Evolutionary conservation across 2,797 vertebrate species (phyloP).

Genomic region (Parauchenoglanis ngamensis): DNA sequence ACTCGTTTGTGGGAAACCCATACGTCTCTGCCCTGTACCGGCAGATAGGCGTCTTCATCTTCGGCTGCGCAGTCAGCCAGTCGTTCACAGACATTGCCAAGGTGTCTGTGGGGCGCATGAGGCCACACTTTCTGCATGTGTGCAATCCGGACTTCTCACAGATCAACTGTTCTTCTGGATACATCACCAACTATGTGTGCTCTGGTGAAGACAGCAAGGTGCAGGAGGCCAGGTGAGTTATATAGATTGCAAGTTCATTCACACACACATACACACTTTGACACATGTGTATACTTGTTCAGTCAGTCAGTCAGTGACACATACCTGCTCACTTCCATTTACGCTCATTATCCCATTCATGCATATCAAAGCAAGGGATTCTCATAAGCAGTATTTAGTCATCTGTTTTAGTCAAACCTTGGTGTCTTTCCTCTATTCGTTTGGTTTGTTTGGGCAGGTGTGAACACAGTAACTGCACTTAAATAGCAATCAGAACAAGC

Average conservation of each 20-base stretch:
- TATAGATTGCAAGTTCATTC: neutral
- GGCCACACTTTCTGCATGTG: constrained; percentile 90
- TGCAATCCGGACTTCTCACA: constrained; percentile 81
- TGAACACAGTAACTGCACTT: neutral
- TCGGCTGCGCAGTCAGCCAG: constrained; percentile 94
- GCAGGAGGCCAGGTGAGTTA: constrained; percentile 90
- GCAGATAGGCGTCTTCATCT: constrained; percentile 94
- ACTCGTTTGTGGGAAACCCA: constrained; percentile 89
- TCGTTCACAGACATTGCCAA: constrained; percentile 99
- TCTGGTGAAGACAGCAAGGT: constrained; percentile 78
- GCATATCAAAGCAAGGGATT: neutral
- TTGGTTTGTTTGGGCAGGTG: neutral
- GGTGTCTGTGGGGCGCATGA: constrained; percentile 93
- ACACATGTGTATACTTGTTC: neutral
- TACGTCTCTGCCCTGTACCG: constrained; percentile 93
- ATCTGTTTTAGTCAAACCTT: neutral
- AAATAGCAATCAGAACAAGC: neutral
- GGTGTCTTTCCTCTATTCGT: no score
- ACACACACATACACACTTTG: neutral
- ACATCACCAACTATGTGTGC: constrained; percentile 88
- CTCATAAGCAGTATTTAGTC: neutral
- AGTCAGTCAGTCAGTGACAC: neutral
- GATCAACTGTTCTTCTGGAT: constrained; percentile 87
- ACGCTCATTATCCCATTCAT: neutral
- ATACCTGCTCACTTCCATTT: neutral